These are phyloP conservation scores for Hirundo rustica DNA, from an alignment of 2,797 vertebrate genomes.

Conservation along the genomic window DNA sequence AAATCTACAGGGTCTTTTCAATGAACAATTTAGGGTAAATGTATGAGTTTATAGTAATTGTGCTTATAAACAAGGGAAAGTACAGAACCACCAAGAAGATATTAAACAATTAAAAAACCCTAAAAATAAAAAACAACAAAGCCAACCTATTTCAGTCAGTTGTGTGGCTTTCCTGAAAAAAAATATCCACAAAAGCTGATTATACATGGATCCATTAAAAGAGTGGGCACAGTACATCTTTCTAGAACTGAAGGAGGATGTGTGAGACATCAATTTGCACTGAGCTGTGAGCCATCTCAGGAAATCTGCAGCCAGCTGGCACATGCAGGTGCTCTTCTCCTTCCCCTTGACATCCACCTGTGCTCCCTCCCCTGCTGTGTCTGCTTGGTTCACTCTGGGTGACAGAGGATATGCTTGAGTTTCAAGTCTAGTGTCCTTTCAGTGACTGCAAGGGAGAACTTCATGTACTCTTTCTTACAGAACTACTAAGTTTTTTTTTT, in stretches of 20 bases:
- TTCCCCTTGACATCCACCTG: background rate
- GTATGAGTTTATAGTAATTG: background rate
- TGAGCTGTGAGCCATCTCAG: background rate
- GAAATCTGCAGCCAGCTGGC: background rate
- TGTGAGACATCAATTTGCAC: background rate
- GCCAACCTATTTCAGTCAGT: background rate
- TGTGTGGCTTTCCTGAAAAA: background rate
- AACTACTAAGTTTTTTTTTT: background rate
- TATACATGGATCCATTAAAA: background rate
- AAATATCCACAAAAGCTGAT: background rate
- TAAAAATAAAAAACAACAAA: background rate
- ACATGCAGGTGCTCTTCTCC: background rate
- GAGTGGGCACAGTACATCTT: background rate
- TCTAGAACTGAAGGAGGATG: background rate
- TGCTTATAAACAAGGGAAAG: background rate
- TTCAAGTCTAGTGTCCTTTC: background rate
- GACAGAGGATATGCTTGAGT: fast-evolving
- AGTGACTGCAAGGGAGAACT: background rate
- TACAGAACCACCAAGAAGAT: background rate
- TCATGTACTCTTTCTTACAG: background rate
- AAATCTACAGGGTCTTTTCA: background rate
- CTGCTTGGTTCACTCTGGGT: background rate
- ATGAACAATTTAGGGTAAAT: background rate
- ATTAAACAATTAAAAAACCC: background rate
- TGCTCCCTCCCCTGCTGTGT: background rate